A percentile compares a stretch with the other conserved stretches of the same genome.
These are phyloP conservation scores for Chrysemys picta DNA, from an alignment of 2,113 vertebrate genomes.

Conservation along the genomic window DNA sequence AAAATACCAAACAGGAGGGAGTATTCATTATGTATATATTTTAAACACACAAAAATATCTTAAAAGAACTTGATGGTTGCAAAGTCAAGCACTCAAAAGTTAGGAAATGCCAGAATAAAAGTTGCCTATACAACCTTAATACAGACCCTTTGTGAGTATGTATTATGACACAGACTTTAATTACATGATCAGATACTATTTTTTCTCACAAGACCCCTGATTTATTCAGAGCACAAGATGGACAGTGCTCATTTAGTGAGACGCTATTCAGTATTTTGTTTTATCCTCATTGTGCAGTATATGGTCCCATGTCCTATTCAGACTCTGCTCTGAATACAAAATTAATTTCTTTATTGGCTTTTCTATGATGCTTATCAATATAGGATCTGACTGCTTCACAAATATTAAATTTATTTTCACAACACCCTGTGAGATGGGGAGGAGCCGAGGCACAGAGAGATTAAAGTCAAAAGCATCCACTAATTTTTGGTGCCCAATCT, in stretches of 20 bases:
- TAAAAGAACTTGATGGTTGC: not conserved
- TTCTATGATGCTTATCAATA: not conserved
- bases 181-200: not conserved
- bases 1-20: not conserved
- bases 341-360: not conserved
- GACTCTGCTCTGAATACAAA: not conserved
- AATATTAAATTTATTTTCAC: not conserved
- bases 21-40: not conserved
- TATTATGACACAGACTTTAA: not conserved
- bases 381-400: not conserved
- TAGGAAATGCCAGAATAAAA: not conserved
- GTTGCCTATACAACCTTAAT: not conserved
- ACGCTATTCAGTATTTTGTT: not conserved
- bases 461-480: accelerated
- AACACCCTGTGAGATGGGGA: not conserved
- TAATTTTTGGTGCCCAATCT: not conserved
- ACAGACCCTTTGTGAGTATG: not conserved
- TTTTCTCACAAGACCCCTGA: not conserved
- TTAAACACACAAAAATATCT: accelerated
- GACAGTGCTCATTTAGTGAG: not conserved
- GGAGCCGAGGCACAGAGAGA: not conserved
- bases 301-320: not conserved
- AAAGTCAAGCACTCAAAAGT: not conserved
- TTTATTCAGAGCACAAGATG: not conserved
- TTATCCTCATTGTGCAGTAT: not conserved